A percentile compares a stretch with the other conserved stretches of the same genome.
phyloP scores from a whole-genome alignment of 2,797 vertebrate genomes.

The Lepus townsendii region DNA sequence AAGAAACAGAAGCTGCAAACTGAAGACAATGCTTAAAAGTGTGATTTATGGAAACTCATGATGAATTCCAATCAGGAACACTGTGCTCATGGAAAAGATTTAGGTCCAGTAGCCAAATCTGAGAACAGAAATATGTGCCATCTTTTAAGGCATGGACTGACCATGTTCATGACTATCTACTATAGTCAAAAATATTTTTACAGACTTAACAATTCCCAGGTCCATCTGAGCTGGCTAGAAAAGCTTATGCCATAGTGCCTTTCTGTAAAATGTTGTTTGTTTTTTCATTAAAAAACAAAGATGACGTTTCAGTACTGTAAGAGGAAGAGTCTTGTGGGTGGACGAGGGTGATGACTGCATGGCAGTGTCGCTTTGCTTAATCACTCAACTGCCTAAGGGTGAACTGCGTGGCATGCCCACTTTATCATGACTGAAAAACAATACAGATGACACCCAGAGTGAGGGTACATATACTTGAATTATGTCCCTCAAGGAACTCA shows the following conservation, averaged over 20 bases:
- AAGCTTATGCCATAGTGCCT: background rate
- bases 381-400: background rate
- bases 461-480: background rate
- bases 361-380: background rate
- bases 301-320: background rate
- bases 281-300: conserved; percentile 33
- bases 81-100: background rate
- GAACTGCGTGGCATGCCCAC: background rate
- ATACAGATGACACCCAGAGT: background rate
- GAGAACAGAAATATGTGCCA: background rate
- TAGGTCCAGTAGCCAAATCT: background rate
- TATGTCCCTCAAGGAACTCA: background rate
- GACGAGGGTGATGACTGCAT: background rate
- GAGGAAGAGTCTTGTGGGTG: background rate
- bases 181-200: background rate
- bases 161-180: conserved; percentile 10
- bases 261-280: background rate
- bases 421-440: background rate
- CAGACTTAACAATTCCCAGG: conserved; percentile 25
- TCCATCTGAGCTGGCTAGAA: background rate
- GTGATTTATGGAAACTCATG: conserved; percentile 20
- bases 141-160: background rate
- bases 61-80: background rate
- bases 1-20: conserved; percentile 12
- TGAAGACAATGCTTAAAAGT: background rate